Evolutionary conservation across 2,888 invertebrate genomes (phyloP), one percentile per base, ranked within the genome.

Genomic region (Drosophila ustulata): DNA sequence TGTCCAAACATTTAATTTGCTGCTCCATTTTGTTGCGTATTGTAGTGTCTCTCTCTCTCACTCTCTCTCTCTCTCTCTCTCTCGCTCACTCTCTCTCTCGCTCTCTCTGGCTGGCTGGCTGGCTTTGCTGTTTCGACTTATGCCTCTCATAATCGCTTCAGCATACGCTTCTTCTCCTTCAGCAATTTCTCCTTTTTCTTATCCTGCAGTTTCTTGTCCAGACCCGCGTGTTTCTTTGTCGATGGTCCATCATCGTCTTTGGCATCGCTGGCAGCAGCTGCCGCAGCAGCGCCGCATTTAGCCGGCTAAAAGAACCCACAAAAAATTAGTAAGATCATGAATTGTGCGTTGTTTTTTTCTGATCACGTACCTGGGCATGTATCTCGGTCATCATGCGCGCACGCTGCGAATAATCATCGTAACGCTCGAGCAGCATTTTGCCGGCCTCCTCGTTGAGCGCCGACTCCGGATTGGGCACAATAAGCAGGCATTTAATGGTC

Each of bases 371-470:
- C 93, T 95, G 94, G 43, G 97, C 97, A 93, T 97, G 97, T 87
- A 97, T 97, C 93, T 97, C 97, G 46, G 97, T 97, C 95, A 96
- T 97, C 95, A 97, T 96, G 93, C 95, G 96, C 37, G 97, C 97
- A 89, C 97, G 93, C 91, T 95, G 95, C 70, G 95, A 97, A 93
- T 98, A 99, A 92, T 97, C 97, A 92, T 97, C 97, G 93, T 99
- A 99, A 90, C 96, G 96, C 93, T 98, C 98, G 85, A 98, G 94
- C 78, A 99, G 93, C 92, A 99, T 94, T 93, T 97, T 98, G 18
- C 98, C 98, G 62, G 98, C 98, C 93, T 98, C 98, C 92, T 98
- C 98, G 93, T 99, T 99, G 83, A 99, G 94, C 82, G 98, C 98
- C 64, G 98, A 98, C 93, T 99, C 98, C 5, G 98, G 96, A 94